These are phyloP conservation scores for Cerceris rybyensis DNA, from an alignment of 2,888 invertebrate species.

Conservation along the genomic window DNA sequence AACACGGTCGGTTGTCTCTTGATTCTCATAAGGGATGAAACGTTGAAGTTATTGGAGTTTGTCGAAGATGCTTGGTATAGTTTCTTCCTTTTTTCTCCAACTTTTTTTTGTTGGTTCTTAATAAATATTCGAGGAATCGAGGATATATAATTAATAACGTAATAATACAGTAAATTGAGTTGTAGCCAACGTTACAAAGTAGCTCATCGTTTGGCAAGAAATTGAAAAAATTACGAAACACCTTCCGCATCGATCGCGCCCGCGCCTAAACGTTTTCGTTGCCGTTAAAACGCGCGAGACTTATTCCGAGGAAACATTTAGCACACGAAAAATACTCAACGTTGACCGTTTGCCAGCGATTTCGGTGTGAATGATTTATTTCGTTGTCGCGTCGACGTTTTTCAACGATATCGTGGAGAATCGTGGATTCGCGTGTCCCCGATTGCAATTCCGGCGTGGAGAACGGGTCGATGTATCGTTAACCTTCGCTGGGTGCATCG, in stretches of 20 bases:
- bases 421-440: neutral
- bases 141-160: neutral
- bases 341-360: conserved; percentile 43
- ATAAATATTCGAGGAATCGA: too few species aligned
- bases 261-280: conserved; percentile 31
- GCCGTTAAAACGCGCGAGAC: conserved; percentile 6
- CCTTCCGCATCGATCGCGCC: conserved; percentile 10
- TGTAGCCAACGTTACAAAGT: neutral
- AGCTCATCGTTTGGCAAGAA: conserved; percentile 33
- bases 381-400: neutral
- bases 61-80: too few species aligned
- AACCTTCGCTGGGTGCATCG: conserved; percentile 54
- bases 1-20: neutral
- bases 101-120: too few species aligned
- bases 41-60: neutral
- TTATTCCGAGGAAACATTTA: conserved; percentile 39
- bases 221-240: conserved; percentile 37
- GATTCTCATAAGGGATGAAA: neutral
- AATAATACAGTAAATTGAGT: neutral
- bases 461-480: conserved; percentile 37
- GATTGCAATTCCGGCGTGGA: neutral
- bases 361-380: conserved; percentile 29
- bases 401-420: neutral
- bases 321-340: conserved; percentile 24
- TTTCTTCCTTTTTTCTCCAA: too few species aligned